Conservation (phyloP, 2,113 vertebrate species). For the Syngnathus scovelli region DNA sequence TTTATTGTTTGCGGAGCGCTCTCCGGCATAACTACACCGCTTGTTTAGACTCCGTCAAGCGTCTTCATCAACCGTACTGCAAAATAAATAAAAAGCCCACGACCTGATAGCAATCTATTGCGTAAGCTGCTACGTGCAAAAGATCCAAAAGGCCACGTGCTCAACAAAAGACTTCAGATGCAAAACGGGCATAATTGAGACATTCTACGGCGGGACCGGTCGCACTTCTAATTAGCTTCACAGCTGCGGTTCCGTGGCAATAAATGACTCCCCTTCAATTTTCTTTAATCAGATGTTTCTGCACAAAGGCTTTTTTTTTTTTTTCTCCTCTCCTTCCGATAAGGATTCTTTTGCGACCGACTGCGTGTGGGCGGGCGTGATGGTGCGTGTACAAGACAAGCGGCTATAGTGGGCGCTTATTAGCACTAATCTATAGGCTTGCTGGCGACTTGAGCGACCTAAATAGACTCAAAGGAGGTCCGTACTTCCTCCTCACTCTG, state of each 20-base stretch:
- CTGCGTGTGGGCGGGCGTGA: constrained; percentile 11
- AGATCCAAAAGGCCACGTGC: not conserved
- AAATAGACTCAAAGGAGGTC: constrained; percentile 11
- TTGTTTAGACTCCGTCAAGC: constrained; percentile 31
- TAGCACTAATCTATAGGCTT: constrained; percentile 57
- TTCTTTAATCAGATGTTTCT: constrained; percentile 76
- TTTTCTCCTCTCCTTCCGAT: constrained; percentile 55
- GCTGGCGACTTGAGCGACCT: constrained; percentile 37
- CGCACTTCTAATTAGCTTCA: constrained; percentile 65
- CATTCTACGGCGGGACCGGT: constrained; percentile 34
- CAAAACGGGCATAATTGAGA: constrained; percentile 35
- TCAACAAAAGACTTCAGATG: constrained; percentile 14
- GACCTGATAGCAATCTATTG: not conserved
- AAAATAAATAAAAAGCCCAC: constrained; percentile 3
- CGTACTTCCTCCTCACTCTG: not conserved
- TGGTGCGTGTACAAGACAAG: constrained; percentile 41
- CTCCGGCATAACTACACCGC: constrained; percentile 6
- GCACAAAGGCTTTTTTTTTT: constrained; percentile 65
- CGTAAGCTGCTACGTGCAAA: not conserved
- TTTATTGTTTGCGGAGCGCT: not conserved
- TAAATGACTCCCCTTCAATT: constrained; percentile 56
- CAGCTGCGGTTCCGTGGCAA: constrained; percentile 50
- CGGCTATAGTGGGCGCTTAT: constrained; percentile 51
- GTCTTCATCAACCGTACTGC: not conserved
- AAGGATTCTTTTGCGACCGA: constrained; percentile 69